Conservation (phyloP, 2,888 invertebrate species). For the Orchesellides sinensis region DNA sequence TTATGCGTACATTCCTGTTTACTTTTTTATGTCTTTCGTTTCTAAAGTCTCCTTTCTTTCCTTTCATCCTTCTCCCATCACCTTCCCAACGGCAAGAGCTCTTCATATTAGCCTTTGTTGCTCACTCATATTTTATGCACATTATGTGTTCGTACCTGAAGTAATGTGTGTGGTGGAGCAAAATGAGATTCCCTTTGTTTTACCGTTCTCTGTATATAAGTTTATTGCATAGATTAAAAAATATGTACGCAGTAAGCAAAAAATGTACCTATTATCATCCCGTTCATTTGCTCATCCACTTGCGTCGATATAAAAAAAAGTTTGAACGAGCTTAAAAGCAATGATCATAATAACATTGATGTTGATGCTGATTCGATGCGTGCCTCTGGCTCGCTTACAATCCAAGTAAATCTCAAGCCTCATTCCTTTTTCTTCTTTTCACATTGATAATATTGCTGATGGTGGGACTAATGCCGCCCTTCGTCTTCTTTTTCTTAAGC, state of each 20-base stretch:
- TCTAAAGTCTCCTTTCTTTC: not conserved
- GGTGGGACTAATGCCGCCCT: conserved; percentile 51
- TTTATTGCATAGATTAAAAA: not conserved
- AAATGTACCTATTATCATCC: conserved; percentile 43
- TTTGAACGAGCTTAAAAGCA: conserved; percentile 25
- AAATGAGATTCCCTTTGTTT: conserved; percentile 32
- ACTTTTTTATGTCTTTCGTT: not conserved
- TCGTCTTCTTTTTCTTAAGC: conserved; percentile 49
- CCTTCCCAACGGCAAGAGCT: conserved; percentile 46
- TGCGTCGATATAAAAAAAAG: conserved; percentile 32
- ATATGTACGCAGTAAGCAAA: conserved; percentile 15
- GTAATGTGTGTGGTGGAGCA: not conserved
- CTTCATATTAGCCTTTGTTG: conserved; percentile 2
- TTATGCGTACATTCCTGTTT: no score
- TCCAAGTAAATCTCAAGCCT: conserved; percentile 45
- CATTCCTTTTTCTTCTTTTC: conserved; percentile 18
- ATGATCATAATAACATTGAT: conserved; percentile 17
- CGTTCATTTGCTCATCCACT: conserved; percentile 40
- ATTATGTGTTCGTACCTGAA: conserved; percentile 24
- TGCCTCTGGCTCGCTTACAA: conserved; percentile 58
- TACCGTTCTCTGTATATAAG: not conserved
- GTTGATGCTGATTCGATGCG: conserved; percentile 57
- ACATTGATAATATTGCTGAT: conserved; percentile 5
- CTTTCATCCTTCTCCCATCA: conserved; percentile 43
- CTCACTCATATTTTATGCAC: conserved; percentile 58